phyloP scores from a whole-genome alignment of 2,797 vertebrate species.

The Chelidonichthys spinosus region DNA sequence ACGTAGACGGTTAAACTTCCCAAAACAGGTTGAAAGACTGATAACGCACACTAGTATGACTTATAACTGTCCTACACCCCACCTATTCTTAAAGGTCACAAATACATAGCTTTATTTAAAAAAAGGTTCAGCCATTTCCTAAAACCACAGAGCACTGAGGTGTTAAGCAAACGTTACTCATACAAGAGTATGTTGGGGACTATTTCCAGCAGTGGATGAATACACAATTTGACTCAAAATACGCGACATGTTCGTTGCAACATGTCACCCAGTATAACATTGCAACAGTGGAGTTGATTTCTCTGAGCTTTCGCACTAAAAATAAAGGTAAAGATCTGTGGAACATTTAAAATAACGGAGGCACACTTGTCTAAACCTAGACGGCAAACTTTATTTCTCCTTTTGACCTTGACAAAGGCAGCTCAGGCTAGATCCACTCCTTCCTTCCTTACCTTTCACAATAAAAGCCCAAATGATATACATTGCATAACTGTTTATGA shows the following conservation, averaged over 20 bases:
- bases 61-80: background rate
- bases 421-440: background rate
- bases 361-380: background rate
- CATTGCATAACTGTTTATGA: no score
- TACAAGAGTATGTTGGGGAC: background rate
- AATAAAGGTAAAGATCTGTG: no score
- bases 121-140: background rate
- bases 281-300: no score
- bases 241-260: background rate
- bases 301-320: no score
- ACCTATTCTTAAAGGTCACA: background rate
- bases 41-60: background rate
- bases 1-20: constrained; percentile 14
- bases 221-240: background rate
- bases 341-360: background rate
- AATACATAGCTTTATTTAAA: background rate
- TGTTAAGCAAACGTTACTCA: background rate
- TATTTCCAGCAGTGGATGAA: background rate
- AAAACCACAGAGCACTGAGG: background rate
- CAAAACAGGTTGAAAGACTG: background rate
- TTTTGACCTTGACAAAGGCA: background rate
- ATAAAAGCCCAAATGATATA: no score
- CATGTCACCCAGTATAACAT: background rate
- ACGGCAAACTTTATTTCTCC: background rate
- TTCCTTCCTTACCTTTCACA: background rate